A percentile compares a stretch with the other conserved stretches of the same genome.
These are phyloP conservation scores for Ethmia dodecea DNA, from an alignment of 2,888 invertebrate species.

Conservation along the genomic window DNA sequence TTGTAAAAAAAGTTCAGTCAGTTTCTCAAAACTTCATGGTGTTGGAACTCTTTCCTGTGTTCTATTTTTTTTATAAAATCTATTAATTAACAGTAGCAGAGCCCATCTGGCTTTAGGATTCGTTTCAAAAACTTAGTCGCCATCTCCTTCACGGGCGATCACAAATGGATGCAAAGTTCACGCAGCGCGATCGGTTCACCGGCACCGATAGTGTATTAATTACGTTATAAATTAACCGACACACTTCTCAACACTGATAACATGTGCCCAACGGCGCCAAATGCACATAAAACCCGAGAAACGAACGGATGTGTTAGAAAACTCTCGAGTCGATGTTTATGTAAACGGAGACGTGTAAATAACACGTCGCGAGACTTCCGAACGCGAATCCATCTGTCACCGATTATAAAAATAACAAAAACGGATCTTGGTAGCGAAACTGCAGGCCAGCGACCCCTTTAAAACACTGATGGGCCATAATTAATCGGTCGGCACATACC, in stretches of 20 bases:
- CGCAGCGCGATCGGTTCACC: conserved; percentile 36
- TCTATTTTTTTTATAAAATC: too few species aligned
- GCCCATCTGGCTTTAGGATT: too few species aligned
- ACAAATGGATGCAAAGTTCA: conserved; percentile 53
- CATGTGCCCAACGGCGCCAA: conserved; percentile 46
- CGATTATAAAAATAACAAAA: conserved; percentile 51
- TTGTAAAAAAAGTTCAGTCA: too few species aligned
- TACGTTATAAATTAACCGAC: conserved; percentile 70
- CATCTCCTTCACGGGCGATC: conserved; percentile 14
- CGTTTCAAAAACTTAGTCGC: conserved; percentile 13
- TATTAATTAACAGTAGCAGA: too few species aligned
- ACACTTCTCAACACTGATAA: conserved; percentile 65
- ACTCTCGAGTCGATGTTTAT: conserved; percentile 7
- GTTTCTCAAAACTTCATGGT: too few species aligned
- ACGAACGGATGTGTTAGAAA: conserved; percentile 38
- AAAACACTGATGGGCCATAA: conserved; percentile 63
- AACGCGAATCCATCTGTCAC: conserved; percentile 35
- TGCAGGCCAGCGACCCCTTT: conserved; percentile 62
- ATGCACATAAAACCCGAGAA: conserved; percentile 42
- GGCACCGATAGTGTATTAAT: conserved; percentile 66
- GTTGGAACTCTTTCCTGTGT: too few species aligned
- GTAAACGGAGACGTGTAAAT: conserved; percentile 34
- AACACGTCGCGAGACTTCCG: conserved; percentile 18
- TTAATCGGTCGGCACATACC: conserved; percentile 70
- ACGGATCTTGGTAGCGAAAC: conserved; percentile 48